Percentiles rank a stretch among this genome's conserved stretches.
These are phyloP conservation scores for Pelecanoides urinatrix DNA, from an alignment of 2,113 vertebrate genomes.

Conservation along the genomic window DNA sequence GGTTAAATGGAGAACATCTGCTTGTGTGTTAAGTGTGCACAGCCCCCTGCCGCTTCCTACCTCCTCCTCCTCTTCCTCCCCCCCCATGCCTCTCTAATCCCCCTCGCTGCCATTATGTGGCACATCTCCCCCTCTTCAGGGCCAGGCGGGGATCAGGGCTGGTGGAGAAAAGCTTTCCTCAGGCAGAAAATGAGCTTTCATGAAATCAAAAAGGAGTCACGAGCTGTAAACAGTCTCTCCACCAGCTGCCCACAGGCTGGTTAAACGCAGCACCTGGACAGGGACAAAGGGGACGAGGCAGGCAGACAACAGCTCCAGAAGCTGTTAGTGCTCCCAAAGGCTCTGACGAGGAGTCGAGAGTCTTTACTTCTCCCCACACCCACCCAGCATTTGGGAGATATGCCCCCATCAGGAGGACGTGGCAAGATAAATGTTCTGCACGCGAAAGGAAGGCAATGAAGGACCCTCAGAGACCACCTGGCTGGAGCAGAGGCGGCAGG, in stretches of 20 bases:
- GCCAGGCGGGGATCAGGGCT: background rate
- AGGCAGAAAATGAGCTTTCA: slow-evolving; percentile 70
- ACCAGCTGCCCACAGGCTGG: slow-evolving; percentile 70
- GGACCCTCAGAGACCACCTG: background rate
- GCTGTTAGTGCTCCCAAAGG: background rate
- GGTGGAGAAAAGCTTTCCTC: slow-evolving; percentile 56
- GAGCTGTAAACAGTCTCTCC: slow-evolving; percentile 53
- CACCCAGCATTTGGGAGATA: background rate
- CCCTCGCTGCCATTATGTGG: background rate
- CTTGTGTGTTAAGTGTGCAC: background rate
- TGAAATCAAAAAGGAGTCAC: background rate
- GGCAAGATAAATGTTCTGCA: background rate
- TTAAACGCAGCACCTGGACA: slow-evolving; percentile 55
- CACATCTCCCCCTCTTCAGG: background rate
- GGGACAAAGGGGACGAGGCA: background rate
- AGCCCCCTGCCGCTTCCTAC: background rate
- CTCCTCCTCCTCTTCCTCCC: background rate
- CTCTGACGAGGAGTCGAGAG: background rate
- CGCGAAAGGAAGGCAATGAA: background rate
- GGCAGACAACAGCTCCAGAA: background rate
- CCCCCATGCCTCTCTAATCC: background rate
- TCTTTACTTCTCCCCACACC: background rate
- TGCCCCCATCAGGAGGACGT: fast-evolving
- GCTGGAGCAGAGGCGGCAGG: background rate
- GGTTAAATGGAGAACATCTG: slow-evolving; percentile 51